phyloP scores from a whole-genome alignment of 2,888 invertebrate genomes.

The Ectropis crepuscularia region DNA sequence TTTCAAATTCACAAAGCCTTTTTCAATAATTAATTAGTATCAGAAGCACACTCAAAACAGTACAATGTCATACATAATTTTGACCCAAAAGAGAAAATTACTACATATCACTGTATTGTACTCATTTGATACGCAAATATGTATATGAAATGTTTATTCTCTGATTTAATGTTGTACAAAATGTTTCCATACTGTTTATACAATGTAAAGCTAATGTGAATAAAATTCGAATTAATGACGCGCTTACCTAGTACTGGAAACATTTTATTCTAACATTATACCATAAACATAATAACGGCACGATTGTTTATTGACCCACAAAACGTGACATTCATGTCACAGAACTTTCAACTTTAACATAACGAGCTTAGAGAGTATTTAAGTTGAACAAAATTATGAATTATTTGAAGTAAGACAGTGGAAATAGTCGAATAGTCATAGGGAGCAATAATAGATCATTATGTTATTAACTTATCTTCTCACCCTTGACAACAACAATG shows the following conservation, averaged over 20 bases:
- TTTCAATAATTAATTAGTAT: too few species aligned
- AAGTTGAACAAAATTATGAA: conserved; percentile 46
- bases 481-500: conserved; percentile 84
- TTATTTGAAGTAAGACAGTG: conserved; percentile 57
- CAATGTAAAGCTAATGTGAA: conserved; percentile 61
- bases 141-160: too few species aligned
- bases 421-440: conserved; percentile 70
- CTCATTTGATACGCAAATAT: too few species aligned
- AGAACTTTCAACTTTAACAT: conserved; percentile 44
- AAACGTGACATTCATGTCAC: conserved; percentile 32
- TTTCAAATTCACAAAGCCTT: too few species aligned
- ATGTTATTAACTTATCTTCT: conserved; percentile 84
- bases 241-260: conserved; percentile 66
- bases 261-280: conserved; percentile 79
- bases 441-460: conserved; percentile 80
- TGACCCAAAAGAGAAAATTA: too few species aligned
- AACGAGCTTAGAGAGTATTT: conserved; percentile 31
- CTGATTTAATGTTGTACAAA: not conserved
- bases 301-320: conserved; percentile 62
- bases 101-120: too few species aligned
- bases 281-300: conserved; percentile 74
- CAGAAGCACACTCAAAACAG: too few species aligned
- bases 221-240: conserved; percentile 76
- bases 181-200: conserved; percentile 19
- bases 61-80: too few species aligned